A percentile compares a stretch with the other conserved stretches of the same genome.
Evolutionary conservation across 2,888 invertebrate genomes (phyloP).

Genomic region (Zaprionus bogoriensis): DNA sequence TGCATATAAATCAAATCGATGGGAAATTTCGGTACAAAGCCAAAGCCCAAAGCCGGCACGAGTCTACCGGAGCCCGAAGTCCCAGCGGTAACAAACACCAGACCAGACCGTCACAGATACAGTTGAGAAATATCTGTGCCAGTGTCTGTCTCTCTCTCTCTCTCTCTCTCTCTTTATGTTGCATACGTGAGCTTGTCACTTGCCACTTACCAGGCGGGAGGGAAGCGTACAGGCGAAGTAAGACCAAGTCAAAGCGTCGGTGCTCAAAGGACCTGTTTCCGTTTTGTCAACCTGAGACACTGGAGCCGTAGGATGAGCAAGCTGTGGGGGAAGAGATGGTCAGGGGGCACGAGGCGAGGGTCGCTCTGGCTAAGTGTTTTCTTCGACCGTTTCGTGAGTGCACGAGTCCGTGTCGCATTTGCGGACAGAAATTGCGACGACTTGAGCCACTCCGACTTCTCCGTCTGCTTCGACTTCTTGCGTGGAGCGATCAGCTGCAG

Average conservation of each 20-base stretch:
- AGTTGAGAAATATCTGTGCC: not conserved
- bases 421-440: slow-evolving; percentile 43
- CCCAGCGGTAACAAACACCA: slow-evolving; percentile 39
- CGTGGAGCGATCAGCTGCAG: slow-evolving; percentile 21
- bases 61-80: slow-evolving; percentile 14
- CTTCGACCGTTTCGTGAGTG: slow-evolving; percentile 23
- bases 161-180: slow-evolving; percentile 1
- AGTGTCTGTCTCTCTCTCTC: not conserved
- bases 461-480: slow-evolving; percentile 13
- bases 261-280: slow-evolving; percentile 59
- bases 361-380: slow-evolving; percentile 39
- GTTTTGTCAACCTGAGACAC: slow-evolving; percentile 45
- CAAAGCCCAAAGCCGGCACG: slow-evolving; percentile 33
- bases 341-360: not conserved
- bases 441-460: slow-evolving; percentile 28
- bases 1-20: slow-evolving; percentile 74
- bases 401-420: slow-evolving; percentile 27
- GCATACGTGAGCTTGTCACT: slow-evolving; percentile 41
- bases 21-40: slow-evolving; percentile 61
- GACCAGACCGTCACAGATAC: slow-evolving; percentile 2
- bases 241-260: slow-evolving; percentile 50
- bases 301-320: slow-evolving; percentile 9
- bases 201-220: slow-evolving; percentile 27
- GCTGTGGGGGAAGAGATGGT: not conserved
- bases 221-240: slow-evolving; percentile 14